Evolutionary conservation across 2,113 vertebrate genomes (phyloP), one percentile per base, ranked within the genome.

Genomic region (Xerus inauris): DNA sequence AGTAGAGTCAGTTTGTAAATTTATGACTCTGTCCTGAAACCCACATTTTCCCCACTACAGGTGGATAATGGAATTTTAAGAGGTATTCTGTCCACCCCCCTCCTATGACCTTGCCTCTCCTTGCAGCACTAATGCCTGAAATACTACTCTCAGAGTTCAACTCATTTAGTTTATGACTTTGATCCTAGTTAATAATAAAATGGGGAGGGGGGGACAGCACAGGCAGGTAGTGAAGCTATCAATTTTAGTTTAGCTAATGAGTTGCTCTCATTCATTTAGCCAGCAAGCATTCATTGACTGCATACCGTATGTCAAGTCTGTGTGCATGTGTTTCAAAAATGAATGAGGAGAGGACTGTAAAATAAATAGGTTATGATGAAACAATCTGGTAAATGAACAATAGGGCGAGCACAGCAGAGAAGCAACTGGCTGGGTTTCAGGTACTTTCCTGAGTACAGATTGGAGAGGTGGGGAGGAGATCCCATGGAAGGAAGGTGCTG

Each of bases 91-190:
- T 38, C 45, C 49, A 28, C 0, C 45, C 62, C 17, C 19, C 16
- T 38, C 71, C 42, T 45, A 9, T 5, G n/a, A 54, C 24, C 19
- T 81, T 72, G 45, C 79, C 76, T 62, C 0, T 71, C 86, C 32
- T 0, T 91, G 93, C 76, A 94, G 85, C 69, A 13, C 11, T 82
- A 26, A 38, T 96, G 54, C 84, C 92, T 90, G 94, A 42, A 82
- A 86, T 91, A 76, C 40, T 82, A 12, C 51, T 67, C 91, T 86
- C 6, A 22, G 91, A 87, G 38, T 69, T 89, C 30, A 87, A 5
- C 62, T 92, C 49, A n/a, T 24, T 72, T 73, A 12, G 22, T 49
- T 82, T 77, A 91, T 75, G 90, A 80, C 57, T 94, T 79, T 93
- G 62, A 69, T 75, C 42, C 42, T 59, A 19, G 79, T 86, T 87